Evolutionary conservation across 1,140 invertebrate genomes (phyloP).

Genomic region (Schlechtendalia chinensis): DNA sequence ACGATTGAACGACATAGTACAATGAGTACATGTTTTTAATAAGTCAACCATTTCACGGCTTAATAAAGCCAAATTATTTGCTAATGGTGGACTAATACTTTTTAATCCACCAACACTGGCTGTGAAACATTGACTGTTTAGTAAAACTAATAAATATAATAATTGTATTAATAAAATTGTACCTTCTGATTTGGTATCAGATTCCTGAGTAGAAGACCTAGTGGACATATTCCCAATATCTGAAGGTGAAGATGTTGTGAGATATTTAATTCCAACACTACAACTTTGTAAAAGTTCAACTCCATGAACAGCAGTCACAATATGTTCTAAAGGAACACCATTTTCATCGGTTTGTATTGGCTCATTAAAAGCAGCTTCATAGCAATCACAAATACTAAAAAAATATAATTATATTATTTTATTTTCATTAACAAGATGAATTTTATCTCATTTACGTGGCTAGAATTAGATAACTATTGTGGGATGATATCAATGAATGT

Average conservation of each 20-base stretch:
- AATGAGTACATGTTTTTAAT: slow-evolving; percentile 72
- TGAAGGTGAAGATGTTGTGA: slow-evolving; percentile 52
- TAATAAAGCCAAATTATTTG: slow-evolving; percentile 66
- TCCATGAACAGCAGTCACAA: slow-evolving; percentile 78
- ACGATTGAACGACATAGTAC: slow-evolving; percentile 73
- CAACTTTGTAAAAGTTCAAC: slow-evolving; percentile 64
- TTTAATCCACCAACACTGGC: slow-evolving; percentile 56
- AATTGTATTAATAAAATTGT: background rate
- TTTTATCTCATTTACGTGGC: slow-evolving; percentile 62
- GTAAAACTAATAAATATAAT: background rate
- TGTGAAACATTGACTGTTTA: background rate
- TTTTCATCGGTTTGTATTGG: slow-evolving; percentile 60
- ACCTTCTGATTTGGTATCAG: slow-evolving; percentile 47
- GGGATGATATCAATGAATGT: slow-evolving; percentile 66
- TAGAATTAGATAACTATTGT: slow-evolving; percentile 70
- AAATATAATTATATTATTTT: slow-evolving; percentile 37
- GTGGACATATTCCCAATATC: slow-evolving; percentile 43
- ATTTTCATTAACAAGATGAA: background rate
- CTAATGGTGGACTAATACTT: slow-evolving; percentile 63
- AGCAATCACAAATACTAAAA: slow-evolving; percentile 73
- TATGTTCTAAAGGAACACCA: slow-evolving; percentile 81
- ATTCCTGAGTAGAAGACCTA: slow-evolving; percentile 39
- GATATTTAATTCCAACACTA: slow-evolving; percentile 59
- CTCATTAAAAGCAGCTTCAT: slow-evolving; percentile 67
- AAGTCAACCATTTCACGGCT: slow-evolving; percentile 79